Conservation (phyloP, 2,797 vertebrate species). For the Rhynchotus rufescens region DNA sequence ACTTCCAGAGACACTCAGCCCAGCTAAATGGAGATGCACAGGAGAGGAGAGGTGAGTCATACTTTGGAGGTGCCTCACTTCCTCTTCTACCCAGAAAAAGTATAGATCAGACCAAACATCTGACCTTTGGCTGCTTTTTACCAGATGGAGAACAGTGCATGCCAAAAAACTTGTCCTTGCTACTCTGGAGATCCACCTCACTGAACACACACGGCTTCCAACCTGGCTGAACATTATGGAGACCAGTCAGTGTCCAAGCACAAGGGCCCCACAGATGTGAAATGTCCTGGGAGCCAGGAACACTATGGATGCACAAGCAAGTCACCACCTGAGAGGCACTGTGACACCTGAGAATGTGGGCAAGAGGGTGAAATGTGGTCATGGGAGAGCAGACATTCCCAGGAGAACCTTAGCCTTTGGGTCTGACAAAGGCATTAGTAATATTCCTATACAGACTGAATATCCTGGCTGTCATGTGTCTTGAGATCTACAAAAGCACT, state of each 20-base stretch:
- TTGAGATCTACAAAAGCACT: neutral
- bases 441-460: neutral
- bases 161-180: neutral
- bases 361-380: neutral
- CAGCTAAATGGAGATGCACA: neutral
- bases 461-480: neutral
- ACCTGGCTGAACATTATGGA: neutral
- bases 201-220: rapidly evolving
- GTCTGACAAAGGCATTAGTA: neutral
- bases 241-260: rapidly evolving
- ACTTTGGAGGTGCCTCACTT: neutral
- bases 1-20: neutral
- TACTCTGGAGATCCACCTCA: neutral
- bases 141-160: rapidly evolving
- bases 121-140: neutral
- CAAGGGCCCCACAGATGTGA: neutral
- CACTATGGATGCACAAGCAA: neutral
- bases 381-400: neutral
- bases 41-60: neutral
- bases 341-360: neutral
- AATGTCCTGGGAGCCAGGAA: neutral
- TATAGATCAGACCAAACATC: neutral
- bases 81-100: neutral
- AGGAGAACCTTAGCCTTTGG: neutral
- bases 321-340: neutral